Conservation (phyloP, 2,888 invertebrate genomes). For the Stenolophus ochropezus region DNA sequence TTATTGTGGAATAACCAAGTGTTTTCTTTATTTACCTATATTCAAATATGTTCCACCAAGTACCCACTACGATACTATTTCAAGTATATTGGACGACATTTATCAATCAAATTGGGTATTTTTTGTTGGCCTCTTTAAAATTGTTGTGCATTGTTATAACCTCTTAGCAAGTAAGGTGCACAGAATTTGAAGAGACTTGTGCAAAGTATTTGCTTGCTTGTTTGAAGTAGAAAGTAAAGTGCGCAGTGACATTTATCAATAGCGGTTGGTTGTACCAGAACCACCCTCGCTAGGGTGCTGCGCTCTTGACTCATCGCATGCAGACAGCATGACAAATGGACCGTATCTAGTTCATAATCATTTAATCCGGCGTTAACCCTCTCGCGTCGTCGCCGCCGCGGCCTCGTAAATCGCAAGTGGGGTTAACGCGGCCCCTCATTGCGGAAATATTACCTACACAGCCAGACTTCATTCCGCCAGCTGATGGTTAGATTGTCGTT, state of each 20-base stretch:
- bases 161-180: no score
- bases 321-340: slow-evolving; percentile 73
- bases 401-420: slow-evolving; percentile 56
- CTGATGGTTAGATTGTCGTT: slow-evolving; percentile 37
- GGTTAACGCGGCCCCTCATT: slow-evolving; percentile 43
- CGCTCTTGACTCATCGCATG: slow-evolving; percentile 64
- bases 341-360: slow-evolving; percentile 73
- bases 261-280: neutral
- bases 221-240: neutral
- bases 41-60: no score
- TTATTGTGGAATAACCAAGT: no score
- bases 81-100: no score
- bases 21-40: no score
- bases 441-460: slow-evolving; percentile 55
- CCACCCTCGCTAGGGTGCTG: slow-evolving; percentile 17
- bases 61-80: no score
- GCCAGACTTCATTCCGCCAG: slow-evolving; percentile 41
- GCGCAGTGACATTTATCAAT: neutral
- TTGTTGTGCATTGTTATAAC: no score
- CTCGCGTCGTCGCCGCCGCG: slow-evolving; percentile 70
- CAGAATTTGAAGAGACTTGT: no score
- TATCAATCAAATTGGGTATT: no score
- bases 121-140: no score
- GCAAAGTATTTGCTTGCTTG: no score
- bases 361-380: slow-evolving; percentile 73